A percentile compares a stretch with the other conserved stretches of the same genome.
Conservation (phyloP, 2,797 vertebrate genomes). For the Tauraco hartlaubi region DNA sequence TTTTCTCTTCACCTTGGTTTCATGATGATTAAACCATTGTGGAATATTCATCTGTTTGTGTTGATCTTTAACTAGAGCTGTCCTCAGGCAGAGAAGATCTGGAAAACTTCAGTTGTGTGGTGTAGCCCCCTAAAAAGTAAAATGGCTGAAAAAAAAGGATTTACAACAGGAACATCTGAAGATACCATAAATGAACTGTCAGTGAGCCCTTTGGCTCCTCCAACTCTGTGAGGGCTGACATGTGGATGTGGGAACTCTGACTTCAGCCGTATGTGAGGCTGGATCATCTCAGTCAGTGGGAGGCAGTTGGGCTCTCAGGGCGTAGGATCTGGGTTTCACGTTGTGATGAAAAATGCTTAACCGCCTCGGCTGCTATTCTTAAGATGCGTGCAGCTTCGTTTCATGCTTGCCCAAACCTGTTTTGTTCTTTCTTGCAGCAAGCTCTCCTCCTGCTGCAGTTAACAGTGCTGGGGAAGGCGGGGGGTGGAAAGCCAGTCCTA, state of each 20-base stretch:
- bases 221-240: accelerated
- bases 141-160: neutral
- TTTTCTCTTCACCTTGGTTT: neutral
- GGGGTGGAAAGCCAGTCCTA: neutral
- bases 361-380: neutral
- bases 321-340: neutral
- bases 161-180: neutral
- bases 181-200: neutral
- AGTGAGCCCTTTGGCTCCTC: neutral
- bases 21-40: neutral
- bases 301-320: accelerated
- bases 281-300: accelerated
- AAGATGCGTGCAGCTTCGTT: neutral
- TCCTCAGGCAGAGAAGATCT: neutral
- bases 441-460: neutral
- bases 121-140: neutral
- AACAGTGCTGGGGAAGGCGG: neutral
- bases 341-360: neutral
- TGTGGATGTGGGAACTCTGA: accelerated
- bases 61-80: neutral
- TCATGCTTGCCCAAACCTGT: constrained; percentile 14
- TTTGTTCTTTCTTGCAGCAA: neutral
- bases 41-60: neutral
- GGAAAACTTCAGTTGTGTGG: neutral
- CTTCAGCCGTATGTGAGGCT: accelerated